A percentile compares a stretch with the other conserved stretches of the same genome.
Evolutionary conservation across 2,888 invertebrate genomes (phyloP).

Genomic region (Sycophila texana): DNA sequence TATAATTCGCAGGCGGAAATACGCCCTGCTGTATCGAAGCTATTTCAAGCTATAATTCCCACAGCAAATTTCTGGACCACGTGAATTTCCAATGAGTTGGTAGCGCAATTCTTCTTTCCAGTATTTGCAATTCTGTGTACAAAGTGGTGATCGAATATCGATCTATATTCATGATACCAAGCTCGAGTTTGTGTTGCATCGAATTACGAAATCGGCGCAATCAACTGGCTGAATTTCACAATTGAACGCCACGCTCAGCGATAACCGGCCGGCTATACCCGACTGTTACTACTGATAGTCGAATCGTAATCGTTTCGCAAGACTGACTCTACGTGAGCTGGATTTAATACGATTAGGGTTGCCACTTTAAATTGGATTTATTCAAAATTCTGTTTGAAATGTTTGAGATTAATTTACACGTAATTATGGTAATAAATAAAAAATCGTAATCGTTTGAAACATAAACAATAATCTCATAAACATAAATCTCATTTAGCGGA

Average conservation of each 20-base stretch:
- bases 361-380: too few relatives aligned
- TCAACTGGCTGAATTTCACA: neutral
- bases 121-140: slow-evolving; percentile 15
- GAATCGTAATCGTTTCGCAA: too few relatives aligned
- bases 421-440: too few relatives aligned
- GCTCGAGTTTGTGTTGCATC: neutral
- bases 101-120: neutral
- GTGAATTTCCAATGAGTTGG: neutral
- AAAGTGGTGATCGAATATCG: neutral
- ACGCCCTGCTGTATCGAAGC: neutral
- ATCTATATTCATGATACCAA: slow-evolving; percentile 21
- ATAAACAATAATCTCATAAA: too few relatives aligned
- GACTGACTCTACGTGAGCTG: too few relatives aligned
- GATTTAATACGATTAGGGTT: too few relatives aligned
- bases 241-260: neutral
- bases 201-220: neutral
- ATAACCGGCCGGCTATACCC: neutral
- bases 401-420: too few relatives aligned
- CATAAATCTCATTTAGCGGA: too few relatives aligned
- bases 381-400: too few relatives aligned
- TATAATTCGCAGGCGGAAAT: too few relatives aligned
- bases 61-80: neutral
- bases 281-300: neutral
- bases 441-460: too few relatives aligned
- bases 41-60: neutral